These are phyloP conservation scores for Grapholita molesta DNA, from an alignment of 1,140 invertebrate genomes.

Conservation along the genomic window DNA sequence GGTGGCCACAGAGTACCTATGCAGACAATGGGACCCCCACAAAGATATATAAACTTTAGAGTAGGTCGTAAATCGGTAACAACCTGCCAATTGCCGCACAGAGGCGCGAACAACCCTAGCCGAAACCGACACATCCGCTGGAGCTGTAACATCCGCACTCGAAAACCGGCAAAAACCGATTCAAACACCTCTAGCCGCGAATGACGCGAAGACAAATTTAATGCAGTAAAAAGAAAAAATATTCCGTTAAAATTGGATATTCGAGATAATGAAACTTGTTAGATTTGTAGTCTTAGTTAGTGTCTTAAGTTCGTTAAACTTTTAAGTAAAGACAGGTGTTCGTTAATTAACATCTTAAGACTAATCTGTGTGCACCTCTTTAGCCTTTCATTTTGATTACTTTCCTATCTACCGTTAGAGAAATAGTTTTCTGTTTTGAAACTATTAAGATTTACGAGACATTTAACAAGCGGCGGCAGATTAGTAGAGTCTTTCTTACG, in stretches of 20 bases:
- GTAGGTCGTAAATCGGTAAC: conserved; percentile 73
- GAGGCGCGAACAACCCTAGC: conserved; percentile 66
- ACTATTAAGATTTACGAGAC: conserved; percentile 3
- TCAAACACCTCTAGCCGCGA: neutral
- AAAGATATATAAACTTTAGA: conserved; percentile 70
- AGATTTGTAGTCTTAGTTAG: neutral
- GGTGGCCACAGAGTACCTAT: conserved; percentile 56
- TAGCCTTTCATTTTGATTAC: neutral
- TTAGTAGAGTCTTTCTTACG: conserved; percentile 25
- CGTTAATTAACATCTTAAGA: neutral
- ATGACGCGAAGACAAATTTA: neutral
- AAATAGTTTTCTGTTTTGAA: neutral
- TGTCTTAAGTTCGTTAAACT: conserved; percentile 1
- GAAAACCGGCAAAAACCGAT: conserved; percentile 32
- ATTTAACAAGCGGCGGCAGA: conserved; percentile 22
- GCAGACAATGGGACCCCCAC: conserved; percentile 73
- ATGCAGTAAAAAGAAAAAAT: neutral
- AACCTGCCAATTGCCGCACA: conserved; percentile 72
- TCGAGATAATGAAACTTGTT: neutral
- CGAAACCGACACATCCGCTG: conserved; percentile 64
- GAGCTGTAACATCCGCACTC: conserved; percentile 72
- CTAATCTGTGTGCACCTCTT: neutral
- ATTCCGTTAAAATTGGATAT: neutral
- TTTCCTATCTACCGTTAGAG: neutral
- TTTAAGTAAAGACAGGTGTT: neutral